A percentile compares a stretch with the other conserved stretches of the same genome.
phyloP scores from a whole-genome alignment of 2,888 invertebrate genomes.

The Drosophila algonquin region DNA sequence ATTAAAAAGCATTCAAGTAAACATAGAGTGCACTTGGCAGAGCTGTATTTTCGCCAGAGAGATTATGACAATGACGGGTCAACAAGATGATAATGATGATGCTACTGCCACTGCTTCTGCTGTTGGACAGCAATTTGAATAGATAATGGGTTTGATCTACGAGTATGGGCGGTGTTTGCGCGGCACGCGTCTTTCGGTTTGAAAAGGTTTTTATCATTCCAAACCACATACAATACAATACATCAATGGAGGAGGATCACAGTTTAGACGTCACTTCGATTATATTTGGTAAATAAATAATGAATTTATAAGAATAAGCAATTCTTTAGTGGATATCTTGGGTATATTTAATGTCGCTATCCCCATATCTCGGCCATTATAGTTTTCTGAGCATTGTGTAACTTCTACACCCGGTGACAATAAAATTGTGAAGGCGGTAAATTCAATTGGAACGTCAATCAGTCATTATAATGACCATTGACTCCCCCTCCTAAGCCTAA shows the following conservation, averaged over 20 bases:
- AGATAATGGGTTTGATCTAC: conserved; percentile 42
- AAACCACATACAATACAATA: neutral
- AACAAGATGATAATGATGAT: conserved; percentile 44
- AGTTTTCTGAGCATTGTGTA: conserved; percentile 5
- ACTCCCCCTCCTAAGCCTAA: neutral
- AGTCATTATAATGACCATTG: neutral
- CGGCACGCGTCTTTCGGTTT: conserved; percentile 48
- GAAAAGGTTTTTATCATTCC: conserved; percentile 34
- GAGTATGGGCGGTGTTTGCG: conserved; percentile 46
- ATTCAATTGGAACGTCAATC: conserved; percentile 10
- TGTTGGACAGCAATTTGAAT: conserved; percentile 23
- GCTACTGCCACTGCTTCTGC: conserved; percentile 17
- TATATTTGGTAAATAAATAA: neutral
- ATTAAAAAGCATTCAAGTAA: conserved; percentile 45
- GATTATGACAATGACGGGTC: conserved; percentile 32
- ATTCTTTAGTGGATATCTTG: neutral
- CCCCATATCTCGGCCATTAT: neutral
- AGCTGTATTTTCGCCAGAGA: conserved; percentile 25
- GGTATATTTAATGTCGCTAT: too few relatives aligned
- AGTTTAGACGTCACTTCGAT: too few relatives aligned
- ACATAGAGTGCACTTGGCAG: conserved; percentile 50
- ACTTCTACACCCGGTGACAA: conserved; percentile 2
- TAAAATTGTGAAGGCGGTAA: conserved; percentile 15
- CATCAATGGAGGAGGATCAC: neutral
- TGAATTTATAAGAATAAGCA: neutral